Evolutionary conservation across 2,113 vertebrate genomes (phyloP).

Genomic region (Numenius arquata): DNA sequence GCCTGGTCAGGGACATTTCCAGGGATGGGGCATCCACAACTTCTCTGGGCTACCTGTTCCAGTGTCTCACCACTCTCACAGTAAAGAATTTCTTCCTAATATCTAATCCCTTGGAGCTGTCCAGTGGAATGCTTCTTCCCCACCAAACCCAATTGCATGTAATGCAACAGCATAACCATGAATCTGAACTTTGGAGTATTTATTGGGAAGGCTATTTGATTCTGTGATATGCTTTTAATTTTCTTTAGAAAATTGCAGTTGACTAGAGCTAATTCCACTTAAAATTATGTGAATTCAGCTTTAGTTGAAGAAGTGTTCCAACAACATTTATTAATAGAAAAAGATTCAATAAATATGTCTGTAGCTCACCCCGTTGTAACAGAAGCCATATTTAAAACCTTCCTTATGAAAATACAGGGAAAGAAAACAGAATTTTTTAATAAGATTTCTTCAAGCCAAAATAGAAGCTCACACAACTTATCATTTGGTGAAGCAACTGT

Average conservation of each 20-base stretch:
- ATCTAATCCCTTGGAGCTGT: background rate
- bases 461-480: background rate
- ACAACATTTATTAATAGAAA: background rate
- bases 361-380: background rate
- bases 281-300: background rate
- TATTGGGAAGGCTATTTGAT: background rate
- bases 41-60: no score
- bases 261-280: background rate
- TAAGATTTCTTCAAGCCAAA: background rate
- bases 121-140: background rate
- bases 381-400: background rate
- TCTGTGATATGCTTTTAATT: background rate
- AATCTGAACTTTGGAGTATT: background rate
- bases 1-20: no score
- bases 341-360: background rate
- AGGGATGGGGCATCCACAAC: no score
- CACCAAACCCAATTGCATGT: background rate
- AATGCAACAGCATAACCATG: background rate
- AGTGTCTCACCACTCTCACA: no score
- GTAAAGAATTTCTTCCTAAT: no score
- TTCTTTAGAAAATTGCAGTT: background rate
- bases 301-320: background rate
- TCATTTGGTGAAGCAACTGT: background rate
- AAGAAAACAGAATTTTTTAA: background rate
- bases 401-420: background rate